phyloP scores from a whole-genome alignment of 2,888 invertebrate species.

The Macrophya alboannulata region DNA sequence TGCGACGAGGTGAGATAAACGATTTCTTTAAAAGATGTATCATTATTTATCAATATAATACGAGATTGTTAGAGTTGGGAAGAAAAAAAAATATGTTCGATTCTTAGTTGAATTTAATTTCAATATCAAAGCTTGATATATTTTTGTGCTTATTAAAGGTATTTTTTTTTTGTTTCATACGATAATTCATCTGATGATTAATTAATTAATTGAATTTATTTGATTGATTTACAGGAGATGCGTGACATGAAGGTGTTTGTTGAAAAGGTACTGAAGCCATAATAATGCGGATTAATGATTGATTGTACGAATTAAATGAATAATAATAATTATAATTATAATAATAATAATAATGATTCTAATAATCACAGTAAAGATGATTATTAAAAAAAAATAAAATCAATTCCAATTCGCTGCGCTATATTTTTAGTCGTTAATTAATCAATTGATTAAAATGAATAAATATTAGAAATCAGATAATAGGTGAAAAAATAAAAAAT shows the following conservation, averaged over 20 bases:
- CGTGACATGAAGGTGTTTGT: constrained; percentile 76
- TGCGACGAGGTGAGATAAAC: constrained; percentile 86
- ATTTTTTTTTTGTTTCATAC: not conserved
- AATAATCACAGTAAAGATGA: not conserved
- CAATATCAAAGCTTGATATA: not conserved
- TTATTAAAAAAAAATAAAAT: constrained; percentile 20
- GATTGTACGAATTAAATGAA: constrained; percentile 48
- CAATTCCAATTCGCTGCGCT: constrained; percentile 42
- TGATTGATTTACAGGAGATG: constrained; percentile 73
- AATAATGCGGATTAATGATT: constrained; percentile 66
- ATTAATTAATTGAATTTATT: not conserved
- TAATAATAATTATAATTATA: constrained; percentile 17
- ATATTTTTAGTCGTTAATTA: constrained; percentile 46
- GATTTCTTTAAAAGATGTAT: not conserved
- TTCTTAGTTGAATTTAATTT: not conserved
- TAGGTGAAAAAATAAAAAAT: not conserved
- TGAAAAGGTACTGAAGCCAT: constrained; percentile 75
- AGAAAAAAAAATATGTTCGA: not conserved
- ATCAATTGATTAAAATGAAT: not conserved
- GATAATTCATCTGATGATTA: not conserved
- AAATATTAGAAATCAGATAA: constrained; percentile 5
- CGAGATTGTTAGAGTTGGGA: not conserved
- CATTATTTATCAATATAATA: not conserved
- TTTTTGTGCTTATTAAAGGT: not conserved
- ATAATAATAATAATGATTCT: constrained; percentile 25